These are phyloP conservation scores for Nylanderia fulva DNA, from an alignment of 1,140 invertebrate species.

Conservation along the genomic window DNA sequence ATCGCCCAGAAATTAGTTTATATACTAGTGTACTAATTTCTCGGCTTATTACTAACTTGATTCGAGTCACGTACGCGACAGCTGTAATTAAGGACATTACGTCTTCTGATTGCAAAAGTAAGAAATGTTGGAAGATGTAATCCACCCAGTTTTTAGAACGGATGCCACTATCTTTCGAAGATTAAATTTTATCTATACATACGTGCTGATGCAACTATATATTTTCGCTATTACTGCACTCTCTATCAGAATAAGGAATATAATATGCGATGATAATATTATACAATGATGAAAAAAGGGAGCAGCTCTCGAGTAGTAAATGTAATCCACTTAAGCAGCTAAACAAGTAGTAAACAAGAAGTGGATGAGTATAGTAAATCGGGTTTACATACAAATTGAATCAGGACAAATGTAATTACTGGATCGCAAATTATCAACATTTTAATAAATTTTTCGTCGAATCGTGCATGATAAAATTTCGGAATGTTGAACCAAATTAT, in stretches of 20 bases:
- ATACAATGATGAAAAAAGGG: no score
- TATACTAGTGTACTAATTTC: background rate
- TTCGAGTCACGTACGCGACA: background rate
- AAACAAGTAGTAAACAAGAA: background rate
- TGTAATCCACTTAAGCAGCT: background rate
- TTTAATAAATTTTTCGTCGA: background rate
- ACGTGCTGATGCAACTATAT: background rate
- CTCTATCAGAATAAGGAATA: background rate
- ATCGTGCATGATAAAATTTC: background rate
- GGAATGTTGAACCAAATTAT: background rate
- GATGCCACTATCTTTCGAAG: background rate
- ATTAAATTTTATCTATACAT: background rate
- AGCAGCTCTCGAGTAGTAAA: no score
- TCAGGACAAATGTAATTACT: background rate
- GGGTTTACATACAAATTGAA: background rate
- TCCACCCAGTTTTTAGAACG: background rate
- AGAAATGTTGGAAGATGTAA: background rate
- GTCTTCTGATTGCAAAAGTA: background rate
- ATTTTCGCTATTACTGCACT: background rate
- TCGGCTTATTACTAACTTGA: background rate
- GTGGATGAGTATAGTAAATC: background rate
- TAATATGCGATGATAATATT: background rate
- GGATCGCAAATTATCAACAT: background rate
- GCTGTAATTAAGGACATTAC: background rate
- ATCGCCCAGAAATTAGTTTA: background rate